A percentile compares a stretch with the other conserved stretches of the same genome.
phyloP scores from a whole-genome alignment of 2,113 vertebrate genomes.

The Pagrus major region DNA sequence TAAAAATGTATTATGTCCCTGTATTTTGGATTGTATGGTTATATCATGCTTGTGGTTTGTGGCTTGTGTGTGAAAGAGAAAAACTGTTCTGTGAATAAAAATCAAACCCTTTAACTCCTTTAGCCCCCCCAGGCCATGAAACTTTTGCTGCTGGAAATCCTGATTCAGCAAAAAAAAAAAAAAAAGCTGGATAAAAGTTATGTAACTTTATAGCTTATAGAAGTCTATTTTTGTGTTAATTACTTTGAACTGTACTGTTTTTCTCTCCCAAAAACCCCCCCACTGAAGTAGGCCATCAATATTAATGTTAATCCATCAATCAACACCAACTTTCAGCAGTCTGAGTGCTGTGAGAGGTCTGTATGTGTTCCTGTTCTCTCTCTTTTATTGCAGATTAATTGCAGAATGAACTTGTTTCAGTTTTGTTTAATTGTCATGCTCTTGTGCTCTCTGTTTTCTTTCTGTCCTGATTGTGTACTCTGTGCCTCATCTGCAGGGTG shows the following conservation, averaged over 20 bases:
- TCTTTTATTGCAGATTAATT: too few relatives aligned
- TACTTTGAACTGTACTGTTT: neutral
- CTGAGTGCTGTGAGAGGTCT: neutral
- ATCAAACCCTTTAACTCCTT: neutral
- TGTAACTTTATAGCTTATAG: neutral
- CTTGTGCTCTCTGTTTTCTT: neutral
- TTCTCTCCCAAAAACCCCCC: neutral
- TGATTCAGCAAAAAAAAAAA: neutral
- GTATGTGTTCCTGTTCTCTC: too few relatives aligned
- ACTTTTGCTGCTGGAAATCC: neutral
- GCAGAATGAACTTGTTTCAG: neutral
- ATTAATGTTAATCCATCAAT: neutral
- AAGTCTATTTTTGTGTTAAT: neutral
- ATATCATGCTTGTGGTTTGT: too few relatives aligned
- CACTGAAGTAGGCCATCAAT: neutral
- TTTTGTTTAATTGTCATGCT: neutral
- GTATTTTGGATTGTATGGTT: neutral
- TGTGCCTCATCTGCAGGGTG: neutral
- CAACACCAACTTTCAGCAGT: neutral
- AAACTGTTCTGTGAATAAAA: neutral
- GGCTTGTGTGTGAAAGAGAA: neutral
- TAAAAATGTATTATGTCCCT: neutral
- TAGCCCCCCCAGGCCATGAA: neutral
- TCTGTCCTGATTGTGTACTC: neutral
- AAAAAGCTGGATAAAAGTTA: neutral